Conservation (phyloP, 2,113 vertebrate species). For the Azemiops feae region DNA sequence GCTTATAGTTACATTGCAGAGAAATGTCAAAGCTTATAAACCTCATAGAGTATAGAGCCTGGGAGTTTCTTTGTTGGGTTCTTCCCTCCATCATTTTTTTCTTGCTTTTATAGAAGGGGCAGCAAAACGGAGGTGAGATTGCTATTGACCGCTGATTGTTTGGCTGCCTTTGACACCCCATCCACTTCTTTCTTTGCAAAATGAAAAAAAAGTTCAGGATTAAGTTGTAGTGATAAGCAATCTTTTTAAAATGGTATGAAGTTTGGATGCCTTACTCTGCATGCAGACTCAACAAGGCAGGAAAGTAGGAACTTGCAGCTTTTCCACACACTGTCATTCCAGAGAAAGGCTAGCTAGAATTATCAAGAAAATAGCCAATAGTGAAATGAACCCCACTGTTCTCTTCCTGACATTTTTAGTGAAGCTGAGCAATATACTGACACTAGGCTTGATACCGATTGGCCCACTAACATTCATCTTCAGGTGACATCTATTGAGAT, state of each 20-base stretch:
- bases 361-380: constrained; percentile 67
- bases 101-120: background rate
- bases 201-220: background rate
- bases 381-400: constrained; percentile 78
- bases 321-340: constrained; percentile 52
- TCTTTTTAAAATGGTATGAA: background rate
- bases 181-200: background rate
- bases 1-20: background rate
- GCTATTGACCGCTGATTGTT: background rate
- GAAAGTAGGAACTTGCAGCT: constrained; percentile 43
- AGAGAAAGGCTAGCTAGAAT: constrained; percentile 59
- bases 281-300: background rate
- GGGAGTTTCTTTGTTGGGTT: background rate
- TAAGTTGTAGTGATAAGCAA: background rate
- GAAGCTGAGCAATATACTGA: constrained; percentile 76
- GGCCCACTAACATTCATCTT: constrained; percentile 84
- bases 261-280: background rate
- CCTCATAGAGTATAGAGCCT: background rate
- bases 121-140: background rate
- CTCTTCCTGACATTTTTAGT: constrained; percentile 74
- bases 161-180: background rate
- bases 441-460: constrained; percentile 80
- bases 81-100: background rate
- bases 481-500: constrained; percentile 86
- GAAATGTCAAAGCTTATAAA: background rate